phyloP scores from a whole-genome alignment of 2,888 invertebrate genomes.

The Bhutanitis thaidina region DNA sequence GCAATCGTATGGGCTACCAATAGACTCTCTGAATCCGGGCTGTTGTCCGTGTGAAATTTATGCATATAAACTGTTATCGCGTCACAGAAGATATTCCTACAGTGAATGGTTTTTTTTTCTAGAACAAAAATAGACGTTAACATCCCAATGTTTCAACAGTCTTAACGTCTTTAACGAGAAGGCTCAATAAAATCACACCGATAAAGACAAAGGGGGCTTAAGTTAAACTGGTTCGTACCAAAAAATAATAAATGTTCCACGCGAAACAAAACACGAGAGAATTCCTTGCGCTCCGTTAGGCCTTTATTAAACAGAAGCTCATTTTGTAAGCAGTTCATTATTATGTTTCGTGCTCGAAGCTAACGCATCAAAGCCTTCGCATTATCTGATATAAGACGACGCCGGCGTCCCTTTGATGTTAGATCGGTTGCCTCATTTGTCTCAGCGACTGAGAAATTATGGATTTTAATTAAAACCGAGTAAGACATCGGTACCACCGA shows the following conservation, averaged over 20 bases:
- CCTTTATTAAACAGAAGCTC: slow-evolving; percentile 15
- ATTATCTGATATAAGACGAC: slow-evolving; percentile 14
- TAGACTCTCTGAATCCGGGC: too few species aligned
- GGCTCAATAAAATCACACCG: not conserved
- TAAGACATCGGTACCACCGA: not conserved
- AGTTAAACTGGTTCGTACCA: not conserved
- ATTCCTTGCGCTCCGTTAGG: slow-evolving; percentile 13
- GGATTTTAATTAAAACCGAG: slow-evolving; percentile 23
- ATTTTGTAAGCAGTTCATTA: slow-evolving; percentile 22
- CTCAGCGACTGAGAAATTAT: slow-evolving; percentile 19
- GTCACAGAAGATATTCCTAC: too few species aligned
- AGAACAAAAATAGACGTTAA: too few species aligned
- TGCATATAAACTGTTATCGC: too few species aligned
- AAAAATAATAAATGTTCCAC: slow-evolving; percentile 6
- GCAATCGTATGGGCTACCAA: too few species aligned
- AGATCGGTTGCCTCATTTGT: slow-evolving; percentile 22
- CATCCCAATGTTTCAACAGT: too few species aligned
- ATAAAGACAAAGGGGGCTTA: slow-evolving; percentile 1
- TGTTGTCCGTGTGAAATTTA: too few species aligned
- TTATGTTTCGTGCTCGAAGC: slow-evolving; percentile 9
- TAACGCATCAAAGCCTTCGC: slow-evolving; percentile 19
- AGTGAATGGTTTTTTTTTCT: too few species aligned
- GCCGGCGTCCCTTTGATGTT: slow-evolving; percentile 16
- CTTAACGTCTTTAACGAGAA: not conserved
- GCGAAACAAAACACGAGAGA: slow-evolving; percentile 13